These are phyloP conservation scores for Falco cherrug DNA, from an alignment of 2,797 vertebrate species.

Conservation along the genomic window DNA sequence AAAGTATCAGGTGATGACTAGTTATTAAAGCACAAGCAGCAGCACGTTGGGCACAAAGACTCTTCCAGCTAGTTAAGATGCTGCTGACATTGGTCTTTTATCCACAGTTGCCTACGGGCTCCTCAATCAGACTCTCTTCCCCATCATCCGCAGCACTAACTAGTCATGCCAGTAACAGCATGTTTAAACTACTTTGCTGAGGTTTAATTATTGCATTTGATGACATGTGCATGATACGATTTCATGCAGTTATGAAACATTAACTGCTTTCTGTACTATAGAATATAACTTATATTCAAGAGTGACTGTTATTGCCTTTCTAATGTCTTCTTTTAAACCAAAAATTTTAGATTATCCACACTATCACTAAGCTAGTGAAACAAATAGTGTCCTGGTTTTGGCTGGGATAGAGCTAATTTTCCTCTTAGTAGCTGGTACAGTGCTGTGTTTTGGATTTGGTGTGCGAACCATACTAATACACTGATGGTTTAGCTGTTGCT, in stretches of 20 bases:
- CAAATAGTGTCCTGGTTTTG: neutral
- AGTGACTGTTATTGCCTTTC: neutral
- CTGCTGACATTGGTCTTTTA: slow-evolving; percentile 22
- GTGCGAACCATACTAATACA: too few species aligned
- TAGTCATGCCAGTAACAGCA: slow-evolving; percentile 27
- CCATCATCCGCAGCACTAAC: neutral
- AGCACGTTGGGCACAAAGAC: slow-evolving; percentile 21
- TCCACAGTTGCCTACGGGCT: slow-evolving; percentile 5
- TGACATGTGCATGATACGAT: neutral
- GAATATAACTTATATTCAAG: neutral
- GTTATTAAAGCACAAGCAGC: slow-evolving; percentile 39
- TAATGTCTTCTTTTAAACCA: neutral
- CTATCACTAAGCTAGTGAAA: neutral
- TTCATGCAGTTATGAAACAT: neutral
- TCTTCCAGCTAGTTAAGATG: neutral
- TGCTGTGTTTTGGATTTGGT: too few species aligned
- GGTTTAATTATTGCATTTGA: slow-evolving; percentile 30
- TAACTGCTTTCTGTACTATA: neutral
- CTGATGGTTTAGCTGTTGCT: too few species aligned
- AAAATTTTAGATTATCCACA: neutral
- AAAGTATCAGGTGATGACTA: neutral
- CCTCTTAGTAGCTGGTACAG: too few species aligned
- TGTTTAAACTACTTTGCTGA: neutral
- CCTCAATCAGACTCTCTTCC: neutral
- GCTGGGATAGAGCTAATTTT: too few species aligned